Conservation (phyloP, 2,888 invertebrate genomes). For the Catonia carolina region DNA sequence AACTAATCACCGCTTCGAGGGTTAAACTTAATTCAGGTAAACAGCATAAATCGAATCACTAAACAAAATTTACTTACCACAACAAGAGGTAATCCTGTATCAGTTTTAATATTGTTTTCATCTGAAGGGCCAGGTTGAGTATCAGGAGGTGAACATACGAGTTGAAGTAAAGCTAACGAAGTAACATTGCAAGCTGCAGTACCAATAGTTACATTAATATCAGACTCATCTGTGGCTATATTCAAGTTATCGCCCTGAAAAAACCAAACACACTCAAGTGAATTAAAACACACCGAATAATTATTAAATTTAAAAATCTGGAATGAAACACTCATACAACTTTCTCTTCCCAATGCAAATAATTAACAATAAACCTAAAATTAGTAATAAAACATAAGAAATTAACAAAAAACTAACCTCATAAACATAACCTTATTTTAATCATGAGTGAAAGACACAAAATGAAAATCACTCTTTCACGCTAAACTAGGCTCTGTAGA, state of each 20-base stretch:
- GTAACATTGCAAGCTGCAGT: conserved; percentile 88
- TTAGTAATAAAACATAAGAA: no score
- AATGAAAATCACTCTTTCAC: no score
- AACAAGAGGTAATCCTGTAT: conserved; percentile 75
- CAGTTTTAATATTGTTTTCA: conserved; percentile 62
- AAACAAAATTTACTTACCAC: conserved; percentile 54
- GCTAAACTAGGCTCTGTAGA: no score
- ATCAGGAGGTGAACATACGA: conserved; percentile 90
- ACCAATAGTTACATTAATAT: conserved; percentile 91
- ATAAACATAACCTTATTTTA: no score
- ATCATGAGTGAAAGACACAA: no score
- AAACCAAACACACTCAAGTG: not conserved
- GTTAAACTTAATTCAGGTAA: no score
- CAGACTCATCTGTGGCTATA: conserved; percentile 86
- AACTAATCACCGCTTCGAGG: no score
- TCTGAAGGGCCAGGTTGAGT: conserved; percentile 75
- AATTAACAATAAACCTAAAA: no score
- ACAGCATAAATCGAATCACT: no score
- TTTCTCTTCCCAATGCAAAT: no score
- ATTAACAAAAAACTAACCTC: no score
- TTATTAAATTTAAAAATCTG: not conserved
- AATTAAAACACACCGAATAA: not conserved
- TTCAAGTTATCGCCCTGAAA: conserved; percentile 81
- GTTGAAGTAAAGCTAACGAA: conserved; percentile 80
- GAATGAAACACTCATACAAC: no score